Conservation (phyloP, 2,113 vertebrate species). For the Echinops telfairi region DNA sequence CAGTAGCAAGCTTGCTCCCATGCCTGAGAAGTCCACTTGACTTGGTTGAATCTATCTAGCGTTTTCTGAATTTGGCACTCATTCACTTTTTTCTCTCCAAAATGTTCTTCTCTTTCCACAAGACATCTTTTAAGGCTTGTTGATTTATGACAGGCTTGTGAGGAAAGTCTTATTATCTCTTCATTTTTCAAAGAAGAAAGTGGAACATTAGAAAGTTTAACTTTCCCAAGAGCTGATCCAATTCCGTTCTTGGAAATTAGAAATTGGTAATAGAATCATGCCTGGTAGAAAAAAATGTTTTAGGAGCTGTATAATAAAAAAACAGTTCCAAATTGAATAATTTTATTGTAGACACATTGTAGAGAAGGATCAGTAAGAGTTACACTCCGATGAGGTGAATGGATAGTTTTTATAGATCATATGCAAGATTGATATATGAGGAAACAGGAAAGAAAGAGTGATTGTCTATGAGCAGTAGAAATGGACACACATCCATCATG, state of each 20-base stretch:
- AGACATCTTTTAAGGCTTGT: constrained; percentile 27
- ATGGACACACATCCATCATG: background rate
- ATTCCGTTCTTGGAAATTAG: constrained; percentile 39
- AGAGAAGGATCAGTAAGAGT: background rate
- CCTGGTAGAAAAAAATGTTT: background rate
- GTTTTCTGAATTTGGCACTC: constrained; percentile 30
- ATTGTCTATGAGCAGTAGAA: background rate
- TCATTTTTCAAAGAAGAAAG: constrained; percentile 17
- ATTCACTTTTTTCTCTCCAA: background rate
- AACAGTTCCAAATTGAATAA: background rate
- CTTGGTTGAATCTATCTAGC: background rate
- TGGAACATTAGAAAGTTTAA: constrained; percentile 17
- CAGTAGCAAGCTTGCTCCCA: background rate
- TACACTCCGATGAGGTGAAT: background rate
- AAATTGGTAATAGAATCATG: constrained; percentile 21
- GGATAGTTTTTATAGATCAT: background rate
- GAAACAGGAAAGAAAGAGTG: background rate
- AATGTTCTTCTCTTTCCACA: background rate
- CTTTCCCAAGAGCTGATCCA: background rate
- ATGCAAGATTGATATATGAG: background rate
- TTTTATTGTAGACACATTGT: constrained; percentile 19
- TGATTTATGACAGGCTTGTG: constrained; percentile 55
- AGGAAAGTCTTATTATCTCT: background rate
- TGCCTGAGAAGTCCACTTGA: background rate
- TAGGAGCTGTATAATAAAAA: background rate